Base-by-base conservation (phyloP, 2,888 invertebrate genomes). In the Agrochola litura region DNA sequence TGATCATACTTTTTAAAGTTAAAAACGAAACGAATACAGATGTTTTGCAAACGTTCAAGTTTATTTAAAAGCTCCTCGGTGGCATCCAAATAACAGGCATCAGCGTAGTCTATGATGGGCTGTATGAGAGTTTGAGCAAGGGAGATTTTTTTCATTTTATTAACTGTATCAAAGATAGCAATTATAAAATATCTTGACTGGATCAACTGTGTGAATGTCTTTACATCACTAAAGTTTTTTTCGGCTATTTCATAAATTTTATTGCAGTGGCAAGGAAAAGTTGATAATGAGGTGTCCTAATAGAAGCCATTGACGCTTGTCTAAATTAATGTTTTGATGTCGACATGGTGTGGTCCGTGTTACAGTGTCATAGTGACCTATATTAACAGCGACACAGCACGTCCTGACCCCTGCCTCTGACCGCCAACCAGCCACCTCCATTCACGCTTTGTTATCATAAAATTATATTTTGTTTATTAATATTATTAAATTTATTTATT, bases 231-330 rank as follows among this genome's bases (percentile, higher is more conserved):
- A 46, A 63, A 71, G 60, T 79, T 68, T 79, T 69, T 70, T 79
- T 41, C 16, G 49, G 41, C 22, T 22, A 63, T 9, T n/a, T 8
- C n/a, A 14, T 12, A 30, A 30, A 30, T 30, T 30, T 30, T 30
- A 30, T 30, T 61, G 6, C 25, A 6, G 14, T 54, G 14, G 43
- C 54, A 30, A 54, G n/a, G 49, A 74, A 75, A 74, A 61, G 52
- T 41, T 76, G 63, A 74, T 89, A 89, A 91, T 87, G 86, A 84
- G 82, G 84, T 87, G 86, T 85, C 73, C 84, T 90, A 89, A 90
- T 90, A 83, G 88, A 86, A 81, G 83, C 84, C 85, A 86, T 87
- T 89, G 76, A 86, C 77, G 80, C 84, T 86, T 67, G 72, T 85
- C 81, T 84, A 81, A 88, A 90, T 90, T 86, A 88, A 86, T 79